Base-by-base conservation (phyloP, 2,888 invertebrate genomes). In the Melanchra persicariae region DNA sequence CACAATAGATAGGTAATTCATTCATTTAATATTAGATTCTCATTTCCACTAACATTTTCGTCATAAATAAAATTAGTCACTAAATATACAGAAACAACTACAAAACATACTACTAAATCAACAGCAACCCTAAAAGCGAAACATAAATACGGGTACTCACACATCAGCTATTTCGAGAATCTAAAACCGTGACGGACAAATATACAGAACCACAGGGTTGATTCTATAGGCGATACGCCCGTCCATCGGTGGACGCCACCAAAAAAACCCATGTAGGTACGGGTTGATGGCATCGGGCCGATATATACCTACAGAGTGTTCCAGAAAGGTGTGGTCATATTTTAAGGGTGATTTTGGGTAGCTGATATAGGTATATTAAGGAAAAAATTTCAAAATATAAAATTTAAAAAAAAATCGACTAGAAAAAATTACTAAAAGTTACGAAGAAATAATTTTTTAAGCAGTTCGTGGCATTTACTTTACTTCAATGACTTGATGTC, bases 121-220 rank as follows among this genome's bases (percentile, higher is more conserved):
- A 61, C 61, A 34, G 17, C 12, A 40, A 22, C 10, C 15, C 26
- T 15, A 49, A 57, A 60, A 61, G 40, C 19, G 58, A 47, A 61
- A 74, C 43, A 24, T 37, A 68, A 77, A 80, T 79, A 66, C 57
- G 60, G 65, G 45, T 26, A 26, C 6, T 22, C 30, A 57, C 47
- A 76, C 70, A 61, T 57, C 43, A 61, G 60, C 37, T 70, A 78
- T 78, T 77, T 59, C 10, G 61, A 15, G 65, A 47, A 65, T 62
- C 24, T 75, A 54, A 66, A 63, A 51, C 61, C 62, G 43, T 69
- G 66, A 59, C 24, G 54, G n/a, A 24, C 40, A 77, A 70, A 76
- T 70, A 81, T 61, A 77, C 54, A 76, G 34, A 67, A 52, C 43
- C 40, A 55, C 49, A 47, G 57, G 54, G 59, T 68, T 43, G 40